phyloP scores from a whole-genome alignment of 2,797 vertebrate species.

The Tragopan temminckii region DNA sequence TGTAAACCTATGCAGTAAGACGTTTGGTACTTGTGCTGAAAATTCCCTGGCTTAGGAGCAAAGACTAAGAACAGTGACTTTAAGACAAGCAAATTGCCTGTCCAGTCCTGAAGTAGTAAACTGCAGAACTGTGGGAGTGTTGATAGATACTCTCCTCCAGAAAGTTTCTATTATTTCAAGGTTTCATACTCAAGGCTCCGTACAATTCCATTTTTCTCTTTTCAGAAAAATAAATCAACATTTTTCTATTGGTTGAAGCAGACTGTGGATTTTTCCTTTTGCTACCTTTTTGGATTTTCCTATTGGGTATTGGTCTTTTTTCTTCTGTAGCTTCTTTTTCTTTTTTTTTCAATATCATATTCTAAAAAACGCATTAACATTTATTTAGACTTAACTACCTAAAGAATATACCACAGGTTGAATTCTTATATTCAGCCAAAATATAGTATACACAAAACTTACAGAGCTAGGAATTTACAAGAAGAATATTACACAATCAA shows the following conservation, averaged over 20 bases:
- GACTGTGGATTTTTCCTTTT: neutral
- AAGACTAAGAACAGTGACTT: neutral
- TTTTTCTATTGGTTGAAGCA: neutral
- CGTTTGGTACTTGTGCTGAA: neutral
- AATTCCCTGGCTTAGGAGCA: neutral
- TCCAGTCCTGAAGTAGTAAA: neutral
- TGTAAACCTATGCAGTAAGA: neutral
- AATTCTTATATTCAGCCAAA: neutral
- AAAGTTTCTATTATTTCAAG: neutral
- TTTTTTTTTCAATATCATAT: neutral
- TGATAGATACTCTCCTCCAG: rapidly evolving
- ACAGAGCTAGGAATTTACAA: neutral
- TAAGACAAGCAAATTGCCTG: too few species aligned
- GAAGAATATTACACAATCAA: neutral
- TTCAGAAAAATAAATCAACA: neutral
- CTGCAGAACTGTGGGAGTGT: neutral
- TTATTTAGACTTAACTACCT: neutral
- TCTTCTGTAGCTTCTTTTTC: neutral
- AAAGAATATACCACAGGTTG: neutral
- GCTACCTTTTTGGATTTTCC: neutral
- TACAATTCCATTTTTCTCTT: neutral
- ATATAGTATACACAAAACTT: neutral
- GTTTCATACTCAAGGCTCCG: neutral
- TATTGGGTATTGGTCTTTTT: neutral
- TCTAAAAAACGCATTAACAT: neutral